These are phyloP conservation scores for Seira musarum DNA, from an alignment of 2,888 invertebrate genomes.

Conservation along the genomic window DNA sequence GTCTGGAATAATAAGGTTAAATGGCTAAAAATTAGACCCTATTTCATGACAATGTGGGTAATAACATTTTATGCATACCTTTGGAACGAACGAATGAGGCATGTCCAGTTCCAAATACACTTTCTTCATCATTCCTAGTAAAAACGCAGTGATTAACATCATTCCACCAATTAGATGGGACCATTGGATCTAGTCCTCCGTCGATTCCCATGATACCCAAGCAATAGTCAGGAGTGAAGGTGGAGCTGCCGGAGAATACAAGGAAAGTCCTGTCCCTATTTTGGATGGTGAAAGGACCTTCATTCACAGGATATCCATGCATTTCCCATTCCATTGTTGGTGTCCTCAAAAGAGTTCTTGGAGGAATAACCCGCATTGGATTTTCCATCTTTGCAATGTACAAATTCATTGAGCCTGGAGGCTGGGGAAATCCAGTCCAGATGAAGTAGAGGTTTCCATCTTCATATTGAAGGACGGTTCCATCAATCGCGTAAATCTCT, in stretches of 20 bases:
- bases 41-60: not conserved
- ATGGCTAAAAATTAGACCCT: too few species aligned
- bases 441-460: conserved; percentile 64
- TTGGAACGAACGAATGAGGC: conserved; percentile 65
- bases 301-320: conserved; percentile 62
- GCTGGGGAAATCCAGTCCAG: conserved; percentile 64
- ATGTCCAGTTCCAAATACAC: conserved; percentile 65
- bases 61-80: conserved; percentile 52
- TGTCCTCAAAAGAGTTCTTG: conserved; percentile 53
- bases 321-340: conserved; percentile 66
- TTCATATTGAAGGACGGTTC: conserved; percentile 62
- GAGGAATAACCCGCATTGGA: conserved; percentile 53
- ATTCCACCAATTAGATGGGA: conserved; percentile 65
- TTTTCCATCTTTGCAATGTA: conserved; percentile 65
- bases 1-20: conserved; percentile 45
- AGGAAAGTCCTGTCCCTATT: conserved; percentile 60
- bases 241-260: conserved; percentile 65
- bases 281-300: conserved; percentile 65
- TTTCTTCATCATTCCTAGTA: conserved; percentile 63
- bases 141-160: conserved; percentile 64
- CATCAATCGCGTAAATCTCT: conserved; percentile 67
- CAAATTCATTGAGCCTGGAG: conserved; percentile 61
- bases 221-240: conserved; percentile 66
- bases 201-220: conserved; percentile 66
- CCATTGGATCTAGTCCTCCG: conserved; percentile 57